Evolutionary conservation across 2,797 vertebrate species (phyloP).

Genomic region (Siniperca scherzeri): DNA sequence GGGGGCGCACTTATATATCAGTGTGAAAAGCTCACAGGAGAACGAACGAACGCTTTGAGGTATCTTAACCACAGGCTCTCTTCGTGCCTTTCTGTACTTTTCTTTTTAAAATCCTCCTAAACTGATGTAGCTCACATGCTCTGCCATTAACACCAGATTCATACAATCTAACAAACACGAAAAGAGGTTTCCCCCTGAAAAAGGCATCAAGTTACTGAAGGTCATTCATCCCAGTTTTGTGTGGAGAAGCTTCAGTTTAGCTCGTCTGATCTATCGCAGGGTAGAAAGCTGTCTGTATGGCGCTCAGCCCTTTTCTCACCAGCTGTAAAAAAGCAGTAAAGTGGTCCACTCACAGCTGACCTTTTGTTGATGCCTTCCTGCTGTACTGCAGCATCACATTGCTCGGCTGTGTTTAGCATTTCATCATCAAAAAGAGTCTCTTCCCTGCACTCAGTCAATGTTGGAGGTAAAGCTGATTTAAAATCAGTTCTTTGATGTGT

Average conservation of each 20-base stretch:
- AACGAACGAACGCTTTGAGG: neutral
- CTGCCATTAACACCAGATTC: neutral
- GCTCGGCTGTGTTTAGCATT: slow-evolving; percentile 29
- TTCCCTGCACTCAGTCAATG: neutral
- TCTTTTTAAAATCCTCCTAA: neutral
- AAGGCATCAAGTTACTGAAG: neutral
- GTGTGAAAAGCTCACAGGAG: no score
- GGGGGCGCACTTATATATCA: no score
- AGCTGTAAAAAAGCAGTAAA: neutral
- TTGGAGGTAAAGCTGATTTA: slow-evolving; percentile 14
- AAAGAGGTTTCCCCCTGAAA: neutral
- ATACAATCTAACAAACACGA: no score
- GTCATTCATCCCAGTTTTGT: neutral
- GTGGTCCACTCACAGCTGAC: slow-evolving; percentile 9
- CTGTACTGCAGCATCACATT: neutral
- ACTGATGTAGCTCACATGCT: no score
- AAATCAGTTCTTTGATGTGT: slow-evolving; percentile 8
- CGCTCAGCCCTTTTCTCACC: slow-evolving; percentile 5
- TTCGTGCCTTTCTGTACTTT: neutral
- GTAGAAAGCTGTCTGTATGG: neutral
- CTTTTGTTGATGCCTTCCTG: neutral
- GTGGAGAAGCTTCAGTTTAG: neutral
- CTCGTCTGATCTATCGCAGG: neutral
- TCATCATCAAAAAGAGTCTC: slow-evolving; percentile 31
- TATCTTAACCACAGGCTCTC: neutral